Percentiles rank a stretch among this genome's conserved stretches.
Conservation (phyloP, 2,797 vertebrate species). For the Leptoclinus maculatus region DNA sequence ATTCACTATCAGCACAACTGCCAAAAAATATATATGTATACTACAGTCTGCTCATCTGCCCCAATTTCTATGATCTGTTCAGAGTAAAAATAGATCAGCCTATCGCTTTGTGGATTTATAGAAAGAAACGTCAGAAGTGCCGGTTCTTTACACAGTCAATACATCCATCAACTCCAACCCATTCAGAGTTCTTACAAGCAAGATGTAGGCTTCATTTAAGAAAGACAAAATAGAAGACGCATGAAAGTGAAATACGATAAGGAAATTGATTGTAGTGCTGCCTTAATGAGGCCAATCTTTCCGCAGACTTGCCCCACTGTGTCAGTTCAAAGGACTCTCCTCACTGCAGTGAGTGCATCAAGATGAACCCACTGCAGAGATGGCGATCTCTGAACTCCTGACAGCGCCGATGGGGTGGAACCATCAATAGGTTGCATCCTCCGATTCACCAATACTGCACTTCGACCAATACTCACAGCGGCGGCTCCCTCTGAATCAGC, state of each 20-base stretch:
- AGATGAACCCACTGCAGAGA: slow-evolving; percentile 40
- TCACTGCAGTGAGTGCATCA: slow-evolving; percentile 42
- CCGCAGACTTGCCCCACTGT: background rate
- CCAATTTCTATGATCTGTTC: slow-evolving; percentile 61
- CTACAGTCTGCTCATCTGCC: slow-evolving; percentile 57
- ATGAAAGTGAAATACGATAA: background rate
- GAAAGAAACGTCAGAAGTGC: slow-evolving; percentile 14
- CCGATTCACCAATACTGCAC: slow-evolving; percentile 41
- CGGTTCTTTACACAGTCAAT: slow-evolving; percentile 6
- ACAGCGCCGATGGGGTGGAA: slow-evolving; percentile 33
- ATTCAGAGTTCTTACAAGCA: background rate
- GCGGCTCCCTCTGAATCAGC: slow-evolving; percentile 47
- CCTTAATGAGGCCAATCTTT: background rate
- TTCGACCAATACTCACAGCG: slow-evolving; percentile 25
- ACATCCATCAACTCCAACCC: background rate
- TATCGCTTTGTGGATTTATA: slow-evolving; percentile 22
- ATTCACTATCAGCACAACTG: slow-evolving; percentile 6
- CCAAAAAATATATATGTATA: slow-evolving; percentile 32
- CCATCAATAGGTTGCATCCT: slow-evolving; percentile 49
- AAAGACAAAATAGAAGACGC: background rate
- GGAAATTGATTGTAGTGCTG: background rate
- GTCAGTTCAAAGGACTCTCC: background rate
- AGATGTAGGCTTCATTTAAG: background rate
- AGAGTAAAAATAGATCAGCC: slow-evolving; percentile 53
- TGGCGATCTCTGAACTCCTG: slow-evolving; percentile 50